Evolutionary conservation across 2,888 invertebrate species (phyloP).

Genomic region (Pomacea canaliculata): DNA sequence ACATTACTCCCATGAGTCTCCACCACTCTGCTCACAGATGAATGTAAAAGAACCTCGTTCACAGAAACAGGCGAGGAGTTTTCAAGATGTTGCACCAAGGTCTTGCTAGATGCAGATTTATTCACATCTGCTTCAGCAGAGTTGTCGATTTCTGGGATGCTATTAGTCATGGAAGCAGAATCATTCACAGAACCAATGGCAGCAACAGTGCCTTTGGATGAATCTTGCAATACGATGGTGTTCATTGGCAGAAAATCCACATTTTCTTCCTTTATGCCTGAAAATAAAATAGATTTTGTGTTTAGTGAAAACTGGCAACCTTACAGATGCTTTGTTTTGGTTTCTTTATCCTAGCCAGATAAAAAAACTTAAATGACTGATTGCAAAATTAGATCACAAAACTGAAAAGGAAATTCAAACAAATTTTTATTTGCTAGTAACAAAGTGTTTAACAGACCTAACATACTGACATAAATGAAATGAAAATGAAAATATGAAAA

Average conservation of each 20-base stretch:
- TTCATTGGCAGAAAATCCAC: slow-evolving; percentile 20
- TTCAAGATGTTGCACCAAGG: slow-evolving; percentile 7
- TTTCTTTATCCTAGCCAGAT: no score
- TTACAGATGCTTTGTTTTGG: no score
- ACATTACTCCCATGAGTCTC: slow-evolving; percentile 2
- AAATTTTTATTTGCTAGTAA: no score
- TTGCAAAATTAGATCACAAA: no score
- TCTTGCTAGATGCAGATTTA: neutral
- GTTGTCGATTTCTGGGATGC: neutral
- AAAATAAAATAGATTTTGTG: slow-evolving; percentile 18
- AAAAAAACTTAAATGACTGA: no score
- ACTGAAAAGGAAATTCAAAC: no score
- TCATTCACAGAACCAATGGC: slow-evolving; percentile 6
- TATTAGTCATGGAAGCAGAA: neutral
- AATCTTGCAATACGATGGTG: slow-evolving; percentile 22
- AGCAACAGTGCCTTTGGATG: slow-evolving; percentile 11
- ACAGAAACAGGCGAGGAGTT: neutral
- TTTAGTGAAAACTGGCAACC: no score
- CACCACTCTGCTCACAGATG: neutral
- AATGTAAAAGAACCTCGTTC: slow-evolving; percentile 8
- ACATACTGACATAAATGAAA: no score
- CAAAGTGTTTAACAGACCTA: no score
- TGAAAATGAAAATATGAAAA: neutral
- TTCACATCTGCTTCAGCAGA: neutral
- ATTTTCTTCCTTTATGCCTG: slow-evolving; percentile 46